Evolutionary conservation across 2,888 invertebrate genomes (phyloP).

Genomic region (Ecdyonurus torrentis): DNA sequence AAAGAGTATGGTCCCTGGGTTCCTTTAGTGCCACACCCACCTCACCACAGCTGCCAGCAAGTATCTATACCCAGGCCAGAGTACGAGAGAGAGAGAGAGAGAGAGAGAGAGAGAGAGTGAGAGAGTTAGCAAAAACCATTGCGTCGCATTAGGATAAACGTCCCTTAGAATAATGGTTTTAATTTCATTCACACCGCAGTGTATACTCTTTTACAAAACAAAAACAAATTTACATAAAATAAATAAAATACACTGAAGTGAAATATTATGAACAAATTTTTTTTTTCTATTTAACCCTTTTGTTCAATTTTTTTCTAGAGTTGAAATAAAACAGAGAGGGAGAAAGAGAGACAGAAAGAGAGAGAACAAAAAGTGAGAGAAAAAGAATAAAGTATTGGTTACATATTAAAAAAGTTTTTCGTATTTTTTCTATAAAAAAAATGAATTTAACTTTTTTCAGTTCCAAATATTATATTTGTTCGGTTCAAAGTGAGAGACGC

Average conservation of each 20-base stretch:
- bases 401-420: not conserved
- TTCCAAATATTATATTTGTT: too few relatives aligned
- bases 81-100: too few relatives aligned
- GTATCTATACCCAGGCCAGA: too few relatives aligned
- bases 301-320: too few relatives aligned
- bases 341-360: not conserved
- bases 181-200: not conserved
- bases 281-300: too few relatives aligned
- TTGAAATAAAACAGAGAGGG: not conserved
- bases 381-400: not conserved
- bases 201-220: not conserved
- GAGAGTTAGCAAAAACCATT: not conserved
- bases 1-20: too few relatives aligned
- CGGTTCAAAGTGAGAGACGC: too few relatives aligned
- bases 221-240: not conserved
- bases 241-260: not conserved
- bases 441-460: too few relatives aligned
- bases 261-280: too few relatives aligned
- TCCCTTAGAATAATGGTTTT: not conserved
- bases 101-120: too few relatives aligned
- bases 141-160: not conserved
- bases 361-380: not conserved
- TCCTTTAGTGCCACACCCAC: not conserved
- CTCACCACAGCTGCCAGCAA: not conserved
- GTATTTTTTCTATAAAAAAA: too few relatives aligned